These are phyloP conservation scores for Acanthosepion esculentum DNA, from an alignment of 2,888 invertebrate species.

Conservation along the genomic window DNA sequence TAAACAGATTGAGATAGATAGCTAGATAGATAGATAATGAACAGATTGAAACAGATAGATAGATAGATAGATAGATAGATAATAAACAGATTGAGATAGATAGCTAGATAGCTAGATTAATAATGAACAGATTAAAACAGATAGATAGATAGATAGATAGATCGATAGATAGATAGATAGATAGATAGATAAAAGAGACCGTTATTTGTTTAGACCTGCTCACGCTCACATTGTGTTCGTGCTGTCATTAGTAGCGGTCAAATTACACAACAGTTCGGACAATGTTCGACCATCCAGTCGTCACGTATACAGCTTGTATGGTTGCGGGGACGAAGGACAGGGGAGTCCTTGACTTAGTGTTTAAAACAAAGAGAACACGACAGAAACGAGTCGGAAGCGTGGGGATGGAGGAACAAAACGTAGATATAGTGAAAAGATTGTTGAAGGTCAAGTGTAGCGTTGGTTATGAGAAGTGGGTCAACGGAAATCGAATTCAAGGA, in stretches of 20 bases:
- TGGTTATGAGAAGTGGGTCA: neutral
- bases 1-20: too few species aligned
- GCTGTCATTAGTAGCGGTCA: neutral
- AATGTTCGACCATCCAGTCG: neutral
- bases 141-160: too few species aligned
- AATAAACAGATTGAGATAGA: too few species aligned
- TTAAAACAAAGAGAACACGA: neutral
- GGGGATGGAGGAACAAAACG: neutral
- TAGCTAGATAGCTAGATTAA: too few species aligned
- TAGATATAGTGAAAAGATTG: neutral
- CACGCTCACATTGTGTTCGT: neutral
- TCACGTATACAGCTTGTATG: neutral
- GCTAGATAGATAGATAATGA: neutral
- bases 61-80: neutral
- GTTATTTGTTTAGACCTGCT: neutral
- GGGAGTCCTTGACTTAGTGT: neutral
- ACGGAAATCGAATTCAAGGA: neutral
- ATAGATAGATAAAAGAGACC: neutral
- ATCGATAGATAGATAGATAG: too few species aligned
- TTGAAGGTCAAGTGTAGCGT: neutral
- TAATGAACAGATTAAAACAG: accelerated
- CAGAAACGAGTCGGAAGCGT: neutral
- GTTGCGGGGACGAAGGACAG: neutral
- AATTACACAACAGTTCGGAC: neutral
- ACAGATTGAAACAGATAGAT: too few species aligned